phyloP scores from a whole-genome alignment of 2,888 invertebrate genomes.

The Priapulus caudatus region DNA sequence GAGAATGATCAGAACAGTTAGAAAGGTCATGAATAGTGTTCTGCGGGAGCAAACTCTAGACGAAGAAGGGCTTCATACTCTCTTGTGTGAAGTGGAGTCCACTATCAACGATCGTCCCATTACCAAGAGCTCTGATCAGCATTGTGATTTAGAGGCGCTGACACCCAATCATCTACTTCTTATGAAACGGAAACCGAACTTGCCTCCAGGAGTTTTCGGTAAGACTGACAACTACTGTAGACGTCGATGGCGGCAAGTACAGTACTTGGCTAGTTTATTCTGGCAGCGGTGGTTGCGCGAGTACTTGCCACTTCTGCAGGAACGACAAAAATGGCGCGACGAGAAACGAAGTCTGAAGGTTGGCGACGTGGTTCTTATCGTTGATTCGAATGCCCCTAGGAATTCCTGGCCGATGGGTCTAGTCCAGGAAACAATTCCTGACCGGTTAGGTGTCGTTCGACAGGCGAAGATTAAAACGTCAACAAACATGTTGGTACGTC shows the following conservation, averaged over 20 bases:
- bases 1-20: slow-evolving; percentile 17
- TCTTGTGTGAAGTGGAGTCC: slow-evolving; percentile 17
- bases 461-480: too few species aligned
- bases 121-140: slow-evolving; percentile 15
- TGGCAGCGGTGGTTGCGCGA: slow-evolving; percentile 25
- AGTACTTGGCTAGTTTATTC: slow-evolving; percentile 23
- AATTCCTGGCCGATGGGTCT: too few species aligned
- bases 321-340: slow-evolving; percentile 28
- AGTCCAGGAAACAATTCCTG: too few species aligned
- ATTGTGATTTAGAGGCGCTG: slow-evolving; percentile 11
- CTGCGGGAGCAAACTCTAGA: slow-evolving; percentile 12
- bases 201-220: slow-evolving; percentile 24
- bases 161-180: slow-evolving; percentile 31
- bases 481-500: too few species aligned
- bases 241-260: slow-evolving; percentile 25
- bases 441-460: too few species aligned
- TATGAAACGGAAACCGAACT: too few species aligned
- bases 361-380: too few species aligned
- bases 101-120: slow-evolving; percentile 16
- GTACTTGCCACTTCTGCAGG: slow-evolving; percentile 26
- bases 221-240: slow-evolving; percentile 21
- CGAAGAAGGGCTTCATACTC: slow-evolving; percentile 18
- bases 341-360: too few species aligned
- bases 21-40: slow-evolving; percentile 11
- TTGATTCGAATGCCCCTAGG: too few species aligned